phyloP scores from a whole-genome alignment of 2,888 invertebrate genomes.

The Eristalinus aeneus region DNA sequence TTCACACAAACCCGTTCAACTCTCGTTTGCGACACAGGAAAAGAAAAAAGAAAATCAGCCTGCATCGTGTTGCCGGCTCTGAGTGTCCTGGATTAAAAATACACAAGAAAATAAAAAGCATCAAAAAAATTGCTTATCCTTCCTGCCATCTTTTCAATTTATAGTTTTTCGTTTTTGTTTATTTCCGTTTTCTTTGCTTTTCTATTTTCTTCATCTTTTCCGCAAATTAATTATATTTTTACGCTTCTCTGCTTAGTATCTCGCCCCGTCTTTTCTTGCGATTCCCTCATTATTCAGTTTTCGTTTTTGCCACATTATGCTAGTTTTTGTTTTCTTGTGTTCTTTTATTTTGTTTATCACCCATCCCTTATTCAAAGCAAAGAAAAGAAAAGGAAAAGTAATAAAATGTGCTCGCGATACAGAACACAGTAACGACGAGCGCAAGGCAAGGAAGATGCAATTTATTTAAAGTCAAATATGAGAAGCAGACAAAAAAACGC shows the following conservation, averaged over 20 bases:
- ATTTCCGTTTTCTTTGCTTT: constrained; percentile 49
- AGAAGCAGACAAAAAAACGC: neutral
- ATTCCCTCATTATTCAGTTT: constrained; percentile 3
- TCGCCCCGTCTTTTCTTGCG: neutral
- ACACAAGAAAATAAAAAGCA: neutral
- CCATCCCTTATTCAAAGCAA: constrained; percentile 22
- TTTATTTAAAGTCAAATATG: constrained; percentile 34
- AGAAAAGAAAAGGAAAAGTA: constrained; percentile 21
- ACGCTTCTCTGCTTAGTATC: constrained; percentile 38
- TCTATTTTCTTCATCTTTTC: constrained; percentile 37
- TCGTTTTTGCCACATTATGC: neutral
- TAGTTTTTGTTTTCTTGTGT: neutral
- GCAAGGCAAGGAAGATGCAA: constrained; percentile 36
- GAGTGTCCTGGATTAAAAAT: constrained; percentile 42
- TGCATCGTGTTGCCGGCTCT: constrained; percentile 7
- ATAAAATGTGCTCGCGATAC: constrained; percentile 39
- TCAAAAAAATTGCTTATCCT: constrained; percentile 4
- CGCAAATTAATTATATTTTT: constrained; percentile 66
- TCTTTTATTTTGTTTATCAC: constrained; percentile 8
- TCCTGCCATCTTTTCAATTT: constrained; percentile 16
- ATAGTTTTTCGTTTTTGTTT: constrained; percentile 20
- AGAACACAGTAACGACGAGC: neutral
- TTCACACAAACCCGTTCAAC: constrained; percentile 46
- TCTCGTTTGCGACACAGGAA: constrained; percentile 10
- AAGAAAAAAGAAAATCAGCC: constrained; percentile 20